phyloP scores from a whole-genome alignment of 1,140 invertebrate species.

The Arctopsyche grandis region DNA sequence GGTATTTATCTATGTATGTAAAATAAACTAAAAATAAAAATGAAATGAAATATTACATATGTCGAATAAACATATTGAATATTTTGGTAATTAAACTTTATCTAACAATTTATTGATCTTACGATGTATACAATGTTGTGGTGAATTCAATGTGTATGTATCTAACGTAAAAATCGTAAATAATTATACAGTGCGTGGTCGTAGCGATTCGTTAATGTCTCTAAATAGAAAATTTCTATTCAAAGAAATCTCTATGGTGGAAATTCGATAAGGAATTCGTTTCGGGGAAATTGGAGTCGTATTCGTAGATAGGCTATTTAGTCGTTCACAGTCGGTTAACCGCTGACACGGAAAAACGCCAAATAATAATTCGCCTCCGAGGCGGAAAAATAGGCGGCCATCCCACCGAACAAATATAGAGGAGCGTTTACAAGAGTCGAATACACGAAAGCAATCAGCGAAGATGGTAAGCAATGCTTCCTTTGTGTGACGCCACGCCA shows the following conservation, averaged over 20 bases:
- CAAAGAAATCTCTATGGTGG: background rate
- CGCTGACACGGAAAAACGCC: slow-evolving; percentile 30
- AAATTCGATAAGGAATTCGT: slow-evolving; percentile 29
- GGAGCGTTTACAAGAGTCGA: slow-evolving; percentile 13
- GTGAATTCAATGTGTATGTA: no score
- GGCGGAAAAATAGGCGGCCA: slow-evolving; percentile 21
- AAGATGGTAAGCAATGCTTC: slow-evolving; percentile 41
- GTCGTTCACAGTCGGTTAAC: slow-evolving; percentile 36
- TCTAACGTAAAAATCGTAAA: no score
- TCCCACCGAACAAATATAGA: slow-evolving; percentile 14
- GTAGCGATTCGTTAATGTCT: no score
- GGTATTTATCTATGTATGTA: no score
- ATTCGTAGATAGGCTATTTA: slow-evolving; percentile 27
- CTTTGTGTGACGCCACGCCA: slow-evolving; percentile 32
- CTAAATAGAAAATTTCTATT: slow-evolving; percentile 23
- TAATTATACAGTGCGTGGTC: no score
- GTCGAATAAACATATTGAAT: no score
- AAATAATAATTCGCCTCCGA: slow-evolving; percentile 33
- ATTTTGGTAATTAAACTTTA: no score
- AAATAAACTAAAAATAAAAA: no score
- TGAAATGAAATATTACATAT: no score
- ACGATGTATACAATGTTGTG: no score
- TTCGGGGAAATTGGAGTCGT: slow-evolving; percentile 27
- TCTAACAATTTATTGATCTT: no score
- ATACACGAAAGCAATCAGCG: slow-evolving; percentile 42